These are phyloP conservation scores for Sebastes matsubarae DNA, from an alignment of 2,797 vertebrate genomes.

Conservation along the genomic window DNA sequence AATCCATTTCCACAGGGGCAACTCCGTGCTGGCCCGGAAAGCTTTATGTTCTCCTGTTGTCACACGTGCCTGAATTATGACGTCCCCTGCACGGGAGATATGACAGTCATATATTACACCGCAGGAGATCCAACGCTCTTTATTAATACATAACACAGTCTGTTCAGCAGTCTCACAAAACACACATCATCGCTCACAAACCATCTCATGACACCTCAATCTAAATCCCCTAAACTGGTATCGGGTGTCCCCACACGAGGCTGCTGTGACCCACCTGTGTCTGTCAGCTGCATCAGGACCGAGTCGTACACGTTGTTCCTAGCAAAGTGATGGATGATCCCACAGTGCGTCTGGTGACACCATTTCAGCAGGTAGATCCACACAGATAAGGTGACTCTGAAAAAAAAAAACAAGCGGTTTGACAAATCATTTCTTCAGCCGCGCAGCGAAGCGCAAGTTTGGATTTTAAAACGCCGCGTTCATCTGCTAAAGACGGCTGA, in stretches of 20 bases:
- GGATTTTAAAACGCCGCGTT: conserved; percentile 32
- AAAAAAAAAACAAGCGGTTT: conserved; percentile 31
- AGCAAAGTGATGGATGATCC: conserved; percentile 90
- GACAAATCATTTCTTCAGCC: conserved; percentile 42
- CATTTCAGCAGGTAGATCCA: conserved; percentile 92
- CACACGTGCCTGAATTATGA: conserved; percentile 89
- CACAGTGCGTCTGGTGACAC: conserved; percentile 84
- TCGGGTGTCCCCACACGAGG: conserved; percentile 17
- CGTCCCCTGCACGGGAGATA: conserved; percentile 79
- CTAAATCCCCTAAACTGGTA: conserved; percentile 28
- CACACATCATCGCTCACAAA: conserved; percentile 55
- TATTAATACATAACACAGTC: conserved; percentile 61
- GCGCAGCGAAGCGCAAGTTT: conserved; percentile 16
- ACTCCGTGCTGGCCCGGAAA: conserved; percentile 76
- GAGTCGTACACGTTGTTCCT: conserved; percentile 81
- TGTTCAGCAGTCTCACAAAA: conserved; percentile 41
- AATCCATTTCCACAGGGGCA: conserved; percentile 89
- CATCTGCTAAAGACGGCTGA: conserved; percentile 53
- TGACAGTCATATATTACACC: conserved; percentile 61
- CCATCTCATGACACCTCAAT: conserved; percentile 33
- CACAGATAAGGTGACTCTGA: conserved; percentile 88
- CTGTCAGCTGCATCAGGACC: conserved; percentile 87
- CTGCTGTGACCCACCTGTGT: conserved; percentile 84
- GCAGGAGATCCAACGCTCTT: conserved; percentile 51
- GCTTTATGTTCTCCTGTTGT: conserved; percentile 85